Percentiles rank a stretch among this genome's conserved stretches.
These are phyloP conservation scores for Myanophis thanlyinensis DNA, from an alignment of 2,113 vertebrate genomes.

Conservation along the genomic window DNA sequence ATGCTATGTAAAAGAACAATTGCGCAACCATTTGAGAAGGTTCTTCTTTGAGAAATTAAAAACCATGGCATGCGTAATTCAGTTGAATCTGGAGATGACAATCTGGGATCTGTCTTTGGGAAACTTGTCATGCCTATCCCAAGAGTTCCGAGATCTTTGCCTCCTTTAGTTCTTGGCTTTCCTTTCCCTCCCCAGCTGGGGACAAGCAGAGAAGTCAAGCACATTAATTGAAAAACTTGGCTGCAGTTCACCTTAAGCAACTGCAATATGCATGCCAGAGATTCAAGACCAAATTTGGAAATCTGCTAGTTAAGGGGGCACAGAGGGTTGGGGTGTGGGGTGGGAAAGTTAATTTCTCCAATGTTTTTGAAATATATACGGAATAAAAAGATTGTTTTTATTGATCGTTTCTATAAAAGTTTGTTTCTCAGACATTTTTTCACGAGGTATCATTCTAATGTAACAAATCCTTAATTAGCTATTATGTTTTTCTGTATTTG, in stretches of 20 bases:
- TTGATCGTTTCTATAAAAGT: neutral
- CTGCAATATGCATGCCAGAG: conserved; percentile 22
- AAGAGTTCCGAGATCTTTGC: conserved; percentile 17
- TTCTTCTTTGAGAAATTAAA: neutral
- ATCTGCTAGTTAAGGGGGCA: conserved; percentile 24
- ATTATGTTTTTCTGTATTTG: conserved; percentile 41
- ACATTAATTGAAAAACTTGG: conserved; percentile 37
- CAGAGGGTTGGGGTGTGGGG: neutral
- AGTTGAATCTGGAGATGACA: neutral
- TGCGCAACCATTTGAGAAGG: neutral
- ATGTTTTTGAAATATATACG: conserved; percentile 19
- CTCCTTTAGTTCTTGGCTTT: neutral
- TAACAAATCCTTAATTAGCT: neutral
- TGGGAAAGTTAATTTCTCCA: conserved; percentile 36
- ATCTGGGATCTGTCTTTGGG: neutral
- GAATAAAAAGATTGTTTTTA: conserved; percentile 29
- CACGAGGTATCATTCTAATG: conserved; percentile 31
- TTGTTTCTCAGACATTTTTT: conserved; percentile 15
- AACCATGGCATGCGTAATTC: neutral
- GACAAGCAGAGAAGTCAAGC: neutral
- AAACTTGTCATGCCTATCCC: neutral
- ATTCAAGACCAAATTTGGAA: conserved; percentile 51
- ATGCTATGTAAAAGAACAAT: neutral
- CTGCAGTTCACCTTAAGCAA: conserved; percentile 39
- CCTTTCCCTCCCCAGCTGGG: neutral